Conservation (phyloP, 2,113 vertebrate genomes). For the Noctilio leporinus region DNA sequence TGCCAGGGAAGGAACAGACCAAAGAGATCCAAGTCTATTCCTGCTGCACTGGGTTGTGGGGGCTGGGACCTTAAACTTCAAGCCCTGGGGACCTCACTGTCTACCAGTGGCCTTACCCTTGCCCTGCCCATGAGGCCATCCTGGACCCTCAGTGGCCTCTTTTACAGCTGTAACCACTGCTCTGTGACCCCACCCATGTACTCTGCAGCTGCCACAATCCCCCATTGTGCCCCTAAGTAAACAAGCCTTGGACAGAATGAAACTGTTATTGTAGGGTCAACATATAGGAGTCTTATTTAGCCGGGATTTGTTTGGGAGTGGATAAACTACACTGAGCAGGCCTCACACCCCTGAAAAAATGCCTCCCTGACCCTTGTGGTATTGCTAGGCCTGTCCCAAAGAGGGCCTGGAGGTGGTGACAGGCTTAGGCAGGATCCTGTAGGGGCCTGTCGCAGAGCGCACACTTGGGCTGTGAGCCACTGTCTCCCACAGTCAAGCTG, state of each 20-base stretch:
- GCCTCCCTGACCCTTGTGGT: background rate
- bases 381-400: background rate
- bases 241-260: slow-evolving; percentile 57
- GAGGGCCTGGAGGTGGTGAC: background rate
- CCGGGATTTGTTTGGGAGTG: slow-evolving; percentile 10
- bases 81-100: background rate
- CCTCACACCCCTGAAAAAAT: background rate
- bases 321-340: background rate
- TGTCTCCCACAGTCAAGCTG: background rate
- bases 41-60: background rate
- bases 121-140: background rate
- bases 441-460: background rate
- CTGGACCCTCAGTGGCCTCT: background rate
- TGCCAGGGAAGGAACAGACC: background rate
- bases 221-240: slow-evolving; percentile 67
- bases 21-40: background rate
- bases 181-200: slow-evolving; percentile 8
- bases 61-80: background rate
- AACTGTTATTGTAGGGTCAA: slow-evolving; percentile 52
- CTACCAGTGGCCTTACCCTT: background rate
- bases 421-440: background rate
- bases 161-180: background rate
- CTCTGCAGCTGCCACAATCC: slow-evolving; percentile 37
- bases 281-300: slow-evolving; percentile 40
- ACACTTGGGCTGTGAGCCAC: background rate